A percentile compares a stretch with the other conserved stretches of the same genome.
Evolutionary conservation across 2,113 vertebrate species (phyloP).

Genomic region (Elephas maximus): DNA sequence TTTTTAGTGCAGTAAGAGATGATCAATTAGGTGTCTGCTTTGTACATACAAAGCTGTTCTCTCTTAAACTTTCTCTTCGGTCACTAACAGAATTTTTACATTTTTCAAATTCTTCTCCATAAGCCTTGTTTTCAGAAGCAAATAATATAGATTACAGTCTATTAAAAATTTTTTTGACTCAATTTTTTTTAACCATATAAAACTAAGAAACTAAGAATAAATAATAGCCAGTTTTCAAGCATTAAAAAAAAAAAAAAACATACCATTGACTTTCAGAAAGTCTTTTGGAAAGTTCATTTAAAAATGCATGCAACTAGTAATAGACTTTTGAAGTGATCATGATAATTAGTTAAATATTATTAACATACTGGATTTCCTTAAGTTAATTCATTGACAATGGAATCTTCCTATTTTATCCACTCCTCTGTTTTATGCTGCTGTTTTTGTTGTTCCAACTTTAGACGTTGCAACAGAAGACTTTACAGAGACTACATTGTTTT

Average conservation of each 20-base stretch:
- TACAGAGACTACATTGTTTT: constrained; percentile 1
- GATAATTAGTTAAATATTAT: background rate
- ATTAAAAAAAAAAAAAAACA: background rate
- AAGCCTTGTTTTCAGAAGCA: background rate
- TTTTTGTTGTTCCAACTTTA: background rate
- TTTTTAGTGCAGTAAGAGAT: background rate
- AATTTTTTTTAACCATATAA: background rate
- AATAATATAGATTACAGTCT: background rate
- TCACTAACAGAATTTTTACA: background rate
- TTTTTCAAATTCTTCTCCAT: background rate
- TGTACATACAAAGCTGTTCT: background rate
- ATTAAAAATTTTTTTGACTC: background rate
- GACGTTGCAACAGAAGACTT: background rate
- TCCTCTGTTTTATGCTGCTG: background rate
- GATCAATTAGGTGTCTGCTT: background rate
- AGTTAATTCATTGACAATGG: background rate
- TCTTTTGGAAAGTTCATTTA: constrained; percentile 25
- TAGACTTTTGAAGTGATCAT: background rate
- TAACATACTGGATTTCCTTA: background rate
- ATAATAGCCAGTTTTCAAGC: background rate
- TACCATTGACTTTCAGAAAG: background rate
- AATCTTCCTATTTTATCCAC: background rate
- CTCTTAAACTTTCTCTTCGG: background rate
- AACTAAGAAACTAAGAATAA: background rate
- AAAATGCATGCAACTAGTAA: background rate